A percentile compares a stretch with the other conserved stretches of the same genome.
Conservation (phyloP, 2,888 invertebrate genomes). For the Chaitophorus viminalis region DNA sequence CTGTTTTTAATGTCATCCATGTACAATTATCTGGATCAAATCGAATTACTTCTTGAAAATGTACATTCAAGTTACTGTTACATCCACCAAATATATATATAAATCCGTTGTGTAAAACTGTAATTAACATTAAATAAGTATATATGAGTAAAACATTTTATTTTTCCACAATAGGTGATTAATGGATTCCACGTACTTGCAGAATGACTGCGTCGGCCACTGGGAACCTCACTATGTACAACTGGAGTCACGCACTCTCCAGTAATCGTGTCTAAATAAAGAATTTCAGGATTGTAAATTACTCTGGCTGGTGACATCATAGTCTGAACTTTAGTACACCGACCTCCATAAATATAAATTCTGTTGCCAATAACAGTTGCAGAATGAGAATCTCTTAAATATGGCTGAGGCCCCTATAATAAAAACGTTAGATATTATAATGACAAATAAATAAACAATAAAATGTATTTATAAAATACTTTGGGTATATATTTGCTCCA, state of each 20-base stretch:
- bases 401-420: conserved; percentile 69
- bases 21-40: conserved; percentile 74
- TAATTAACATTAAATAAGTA: conserved; percentile 67
- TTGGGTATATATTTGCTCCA: conserved; percentile 31
- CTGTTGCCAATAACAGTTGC: conserved; percentile 79
- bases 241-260: conserved; percentile 22
- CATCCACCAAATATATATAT: conserved; percentile 93
- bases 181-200: conserved; percentile 75
- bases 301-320: conserved; percentile 77
- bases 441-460: neutral
- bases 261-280: conserved; percentile 73
- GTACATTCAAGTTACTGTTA: conserved; percentile 79
- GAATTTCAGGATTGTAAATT: conserved; percentile 81
- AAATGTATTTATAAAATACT: neutral
- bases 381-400: conserved; percentile 88
- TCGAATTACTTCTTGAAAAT: conserved; percentile 85
- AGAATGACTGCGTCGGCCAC: conserved; percentile 89
- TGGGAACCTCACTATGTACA: conserved; percentile 69
- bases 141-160: neutral
- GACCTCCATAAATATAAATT: conserved; percentile 92
- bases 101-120: conserved; percentile 80
- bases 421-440: conserved; percentile 20
- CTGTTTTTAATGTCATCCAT: conserved; percentile 74
- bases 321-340: too few species aligned
- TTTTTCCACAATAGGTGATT: neutral